A percentile compares a stretch with the other conserved stretches of the same genome.
These are phyloP conservation scores for Phoebastria nigripes DNA, from an alignment of 2,797 vertebrate species.

Conservation along the genomic window DNA sequence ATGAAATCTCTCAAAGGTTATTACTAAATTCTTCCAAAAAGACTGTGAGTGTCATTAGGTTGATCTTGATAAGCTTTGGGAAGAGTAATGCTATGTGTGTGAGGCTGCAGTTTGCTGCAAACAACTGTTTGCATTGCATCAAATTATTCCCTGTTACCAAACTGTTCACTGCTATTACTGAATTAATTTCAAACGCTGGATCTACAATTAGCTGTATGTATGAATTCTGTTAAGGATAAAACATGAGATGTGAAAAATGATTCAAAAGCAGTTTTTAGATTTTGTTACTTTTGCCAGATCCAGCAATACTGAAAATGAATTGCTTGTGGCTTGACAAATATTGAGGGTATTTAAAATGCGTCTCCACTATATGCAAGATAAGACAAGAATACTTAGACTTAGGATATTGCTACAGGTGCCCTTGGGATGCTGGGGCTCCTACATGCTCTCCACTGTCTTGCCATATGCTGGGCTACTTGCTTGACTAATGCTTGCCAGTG, in stretches of 20 bases:
- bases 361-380: not conserved
- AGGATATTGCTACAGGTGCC: not conserved
- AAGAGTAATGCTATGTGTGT: not conserved
- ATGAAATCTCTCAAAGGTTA: not conserved
- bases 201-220: not conserved
- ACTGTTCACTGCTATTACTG: not conserved
- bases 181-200: not conserved
- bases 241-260: not conserved
- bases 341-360: not conserved
- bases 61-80: not conserved
- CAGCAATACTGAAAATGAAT: not conserved
- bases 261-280: not conserved
- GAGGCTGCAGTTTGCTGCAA: not conserved
- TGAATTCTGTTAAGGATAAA: not conserved
- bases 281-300: not conserved
- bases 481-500: not conserved
- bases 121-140: not conserved
- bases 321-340: not conserved
- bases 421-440: not conserved
- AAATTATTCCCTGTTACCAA: not conserved
- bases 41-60: not conserved
- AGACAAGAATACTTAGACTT: not conserved
- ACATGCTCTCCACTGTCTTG: not conserved
- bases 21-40: not conserved
- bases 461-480: not conserved